Evolutionary conservation across 1,140 invertebrate genomes (phyloP), one percentile per base, ranked within the genome.

Genomic region (Drosophila fuyamai): DNA sequence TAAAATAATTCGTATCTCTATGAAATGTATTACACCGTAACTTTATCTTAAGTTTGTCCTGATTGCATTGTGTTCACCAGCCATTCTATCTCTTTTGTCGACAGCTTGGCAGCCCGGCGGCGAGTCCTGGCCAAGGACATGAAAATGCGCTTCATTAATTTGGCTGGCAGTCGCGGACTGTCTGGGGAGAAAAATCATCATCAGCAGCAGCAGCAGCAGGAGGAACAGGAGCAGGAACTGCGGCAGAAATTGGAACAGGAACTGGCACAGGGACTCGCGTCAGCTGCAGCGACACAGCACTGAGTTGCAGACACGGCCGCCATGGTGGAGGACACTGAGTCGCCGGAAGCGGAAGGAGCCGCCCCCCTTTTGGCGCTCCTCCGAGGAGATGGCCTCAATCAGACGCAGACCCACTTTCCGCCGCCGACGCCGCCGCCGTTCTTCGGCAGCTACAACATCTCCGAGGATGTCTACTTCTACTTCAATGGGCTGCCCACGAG

Each of bases 401-500:
- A 74, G 73, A 88, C 83, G 40, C 65, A 65, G 54, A 53, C 44
- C 18, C 65, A 47, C 13, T 8, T 32, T 18, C 38, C 48, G 32
- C 18, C 27, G 3, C 14, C 44, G 36, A 40, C 60, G 0, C 32
- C 41, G 53, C 79, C 79, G 18, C 75, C 81, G 16, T 81, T 92
- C 58, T 92, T 83, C 44, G 89, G 77, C 51, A 92, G 81, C 61
- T 92, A 90, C 77, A 92, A 92, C 60, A 92, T 92, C 54, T 91
- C 88, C 7, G 91, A 92, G 68, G 90, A 92, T 54, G 77, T 92
- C 12, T 92, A 78, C 65, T 79, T 91, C 55, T 92, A 92, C 43
- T 92, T 92, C 71, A 92, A 92, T 59, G 88, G 91, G 9, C 68
- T 90, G 54, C 66, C 81, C 18, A 82, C 71, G 23, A 82, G 81